A percentile compares a stretch with the other conserved stretches of the same genome.
Conservation (phyloP, 2,797 vertebrate genomes). For the Ficedula albicollis region DNA sequence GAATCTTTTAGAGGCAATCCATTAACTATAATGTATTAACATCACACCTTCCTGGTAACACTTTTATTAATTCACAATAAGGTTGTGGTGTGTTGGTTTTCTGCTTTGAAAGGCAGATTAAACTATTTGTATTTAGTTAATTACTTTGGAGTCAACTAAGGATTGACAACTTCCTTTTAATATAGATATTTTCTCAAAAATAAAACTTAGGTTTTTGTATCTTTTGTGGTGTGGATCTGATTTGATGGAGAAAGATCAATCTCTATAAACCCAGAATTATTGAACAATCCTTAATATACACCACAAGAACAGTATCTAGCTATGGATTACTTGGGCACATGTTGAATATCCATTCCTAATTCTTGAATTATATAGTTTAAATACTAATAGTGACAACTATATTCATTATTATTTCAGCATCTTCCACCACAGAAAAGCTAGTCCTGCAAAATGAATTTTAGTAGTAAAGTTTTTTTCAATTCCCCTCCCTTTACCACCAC, state of each 20-base stretch:
- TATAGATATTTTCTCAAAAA: background rate
- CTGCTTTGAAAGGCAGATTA: background rate
- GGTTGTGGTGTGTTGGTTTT: background rate
- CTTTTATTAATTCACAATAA: background rate
- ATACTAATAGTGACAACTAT: background rate
- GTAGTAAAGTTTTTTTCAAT: background rate
- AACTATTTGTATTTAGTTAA: background rate
- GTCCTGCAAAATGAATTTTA: background rate
- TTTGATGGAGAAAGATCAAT: background rate
- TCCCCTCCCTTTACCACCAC: background rate
- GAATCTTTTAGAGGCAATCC: background rate
- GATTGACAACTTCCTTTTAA: background rate
- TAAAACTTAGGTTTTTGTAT: rapidly evolving
- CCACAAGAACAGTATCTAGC: background rate
- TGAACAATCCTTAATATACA: background rate
- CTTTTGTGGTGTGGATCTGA: background rate
- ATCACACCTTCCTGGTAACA: background rate
- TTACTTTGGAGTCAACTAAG: background rate
- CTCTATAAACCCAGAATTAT: background rate
- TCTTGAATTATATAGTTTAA: background rate
- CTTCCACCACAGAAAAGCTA: background rate
- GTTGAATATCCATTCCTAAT: background rate
- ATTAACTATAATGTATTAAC: background rate
- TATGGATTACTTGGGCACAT: background rate
- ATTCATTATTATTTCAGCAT: background rate